Conservation (phyloP, 2,888 invertebrate genomes). For the Chironomus riparius region DNA sequence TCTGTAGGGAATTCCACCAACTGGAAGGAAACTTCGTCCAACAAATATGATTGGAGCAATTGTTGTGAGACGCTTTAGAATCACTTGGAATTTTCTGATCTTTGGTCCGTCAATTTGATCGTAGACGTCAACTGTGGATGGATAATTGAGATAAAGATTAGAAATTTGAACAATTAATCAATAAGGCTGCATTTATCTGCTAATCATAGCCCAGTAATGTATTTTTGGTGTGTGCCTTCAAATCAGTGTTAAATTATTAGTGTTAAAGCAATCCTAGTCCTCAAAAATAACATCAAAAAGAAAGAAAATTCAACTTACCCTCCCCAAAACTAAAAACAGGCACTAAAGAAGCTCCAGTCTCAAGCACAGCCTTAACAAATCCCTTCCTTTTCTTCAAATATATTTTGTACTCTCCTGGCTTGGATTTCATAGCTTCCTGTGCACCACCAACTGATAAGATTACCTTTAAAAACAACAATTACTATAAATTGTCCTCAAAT, state of each 20-base stretch:
- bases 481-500: background rate
- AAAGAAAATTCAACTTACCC: constrained; percentile 28
- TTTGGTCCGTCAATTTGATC: constrained; percentile 66
- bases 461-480: background rate
- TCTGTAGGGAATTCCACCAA: constrained; percentile 75
- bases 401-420: constrained; percentile 64
- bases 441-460: constrained; percentile 83
- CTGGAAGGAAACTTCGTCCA: constrained; percentile 82
- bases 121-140: constrained; percentile 62
- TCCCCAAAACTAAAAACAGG: constrained; percentile 89
- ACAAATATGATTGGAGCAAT: constrained; percentile 65
- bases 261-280: too few species aligned
- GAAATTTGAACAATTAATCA: too few species aligned
- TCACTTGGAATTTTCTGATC: constrained; percentile 55
- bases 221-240: too few species aligned
- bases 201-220: too few species aligned
- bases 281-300: too few species aligned
- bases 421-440: constrained; percentile 73
- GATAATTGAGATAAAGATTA: background rate
- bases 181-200: too few species aligned
- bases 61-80: constrained; percentile 56
- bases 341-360: constrained; percentile 68
- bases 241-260: too few species aligned
- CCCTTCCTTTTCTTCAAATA: constrained; percentile 69
- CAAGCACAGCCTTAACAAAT: constrained; percentile 62